Evolutionary conservation across 2,888 invertebrate genomes (phyloP).

Genomic region (Ectemnius cavifrons): DNA sequence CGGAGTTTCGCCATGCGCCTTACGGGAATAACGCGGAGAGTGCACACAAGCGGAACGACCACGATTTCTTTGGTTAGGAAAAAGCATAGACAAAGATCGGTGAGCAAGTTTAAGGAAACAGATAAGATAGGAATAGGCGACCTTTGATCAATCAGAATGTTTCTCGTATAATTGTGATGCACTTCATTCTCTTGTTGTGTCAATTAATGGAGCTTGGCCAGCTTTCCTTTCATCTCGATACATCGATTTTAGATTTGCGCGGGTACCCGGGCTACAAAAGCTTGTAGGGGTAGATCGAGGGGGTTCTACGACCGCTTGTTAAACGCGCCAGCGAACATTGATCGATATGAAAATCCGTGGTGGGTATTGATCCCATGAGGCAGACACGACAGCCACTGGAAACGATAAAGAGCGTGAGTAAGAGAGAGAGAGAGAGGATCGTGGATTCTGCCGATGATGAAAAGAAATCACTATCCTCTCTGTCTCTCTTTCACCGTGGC

Average conservation of each 20-base stretch:
- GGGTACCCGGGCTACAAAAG: conserved; percentile 1
- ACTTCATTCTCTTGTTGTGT: not conserved
- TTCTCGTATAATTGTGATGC: too few species aligned
- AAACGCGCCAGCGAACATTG: conserved; percentile 27
- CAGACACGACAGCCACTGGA: too few species aligned
- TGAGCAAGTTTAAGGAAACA: not conserved
- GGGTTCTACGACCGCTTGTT: conserved; percentile 37
- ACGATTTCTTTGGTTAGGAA: not conserved
- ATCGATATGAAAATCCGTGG: conserved; percentile 36
- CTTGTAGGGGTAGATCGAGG: not conserved
- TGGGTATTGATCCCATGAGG: conserved; percentile 16
- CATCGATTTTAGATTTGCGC: conserved; percentile 38
- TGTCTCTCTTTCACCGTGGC: too few species aligned
- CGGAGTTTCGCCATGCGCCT: not conserved
- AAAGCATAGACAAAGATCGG: not conserved
- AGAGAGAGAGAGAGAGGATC: too few species aligned
- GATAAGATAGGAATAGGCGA: not conserved
- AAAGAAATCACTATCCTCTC: too few species aligned
- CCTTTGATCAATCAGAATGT: not conserved
- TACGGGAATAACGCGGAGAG: not conserved
- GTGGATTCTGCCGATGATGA: not conserved
- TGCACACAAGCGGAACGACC: not conserved
- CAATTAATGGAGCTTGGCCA: conserved; percentile 15
- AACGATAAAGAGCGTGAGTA: too few species aligned
- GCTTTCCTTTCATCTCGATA: conserved; percentile 15